Base-by-base conservation (phyloP, 2,888 invertebrate species). In the Parnassius glacialis region DNA sequence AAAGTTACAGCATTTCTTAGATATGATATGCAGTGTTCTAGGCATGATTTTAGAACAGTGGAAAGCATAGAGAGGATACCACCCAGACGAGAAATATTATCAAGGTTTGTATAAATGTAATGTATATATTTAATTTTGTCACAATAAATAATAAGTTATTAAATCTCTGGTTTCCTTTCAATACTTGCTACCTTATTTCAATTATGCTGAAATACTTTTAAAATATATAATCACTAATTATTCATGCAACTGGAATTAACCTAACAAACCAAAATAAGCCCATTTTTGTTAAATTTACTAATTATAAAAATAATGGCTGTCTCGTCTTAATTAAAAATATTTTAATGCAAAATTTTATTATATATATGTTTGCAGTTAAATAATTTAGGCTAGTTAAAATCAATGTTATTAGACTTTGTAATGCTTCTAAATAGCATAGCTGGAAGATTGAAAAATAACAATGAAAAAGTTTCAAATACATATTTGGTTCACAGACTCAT, bases 1-100 rank as follows among this genome's bases (percentile, higher is more conserved):
- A 93, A 93, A 72, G 93, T 94, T 0, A 78, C 88, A 2, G 79
- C 86, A 5, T 94, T 94, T 68, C 70, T 94, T 3, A 93, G 92
- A 70, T 83, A 83, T 83, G 89, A 92, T 56, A 92, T 93, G 83
- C 85, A 90, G 60, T 87, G 85, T 67, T 87, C 92, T 0, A 84
- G 82, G 52, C 93, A 93, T 75, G 82, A 88, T 67, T 93, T 93
- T 63, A 81, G 84, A 16, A 79, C 85, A 1, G 84, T 93, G 53
- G 83, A 87, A 68, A 81, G 81, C 64, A 89, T 90, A 68, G 84
- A 87, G 9, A 84, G 80, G 52, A 77, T 92, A 51, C 78, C 78
- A 64, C 72, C 72, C 42, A 78, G 86, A 63, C 69, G 77, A 69
- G 84, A 84, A 45, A 76, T 66, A 62, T 53, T 68, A 42, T 73